Evolutionary conservation across 1,140 invertebrate species (phyloP).

Genomic region (Limonius californicus): DNA sequence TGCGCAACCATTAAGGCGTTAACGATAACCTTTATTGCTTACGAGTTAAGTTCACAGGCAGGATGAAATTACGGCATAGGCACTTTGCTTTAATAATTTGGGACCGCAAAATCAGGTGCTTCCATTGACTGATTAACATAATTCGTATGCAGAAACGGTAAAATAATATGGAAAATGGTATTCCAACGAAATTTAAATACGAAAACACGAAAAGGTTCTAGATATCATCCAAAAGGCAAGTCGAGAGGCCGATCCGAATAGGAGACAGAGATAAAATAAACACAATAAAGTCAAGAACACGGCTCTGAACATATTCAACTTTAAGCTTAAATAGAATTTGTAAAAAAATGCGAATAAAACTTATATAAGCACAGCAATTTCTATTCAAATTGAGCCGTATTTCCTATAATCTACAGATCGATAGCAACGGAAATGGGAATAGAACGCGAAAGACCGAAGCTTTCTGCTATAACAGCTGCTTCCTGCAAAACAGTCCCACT

Average conservation of each 20-base stretch:
- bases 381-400: slow-evolving; percentile 24
- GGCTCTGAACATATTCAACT: slow-evolving; percentile 11
- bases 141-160: no score
- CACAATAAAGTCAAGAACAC: slow-evolving; percentile 9
- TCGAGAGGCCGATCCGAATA: slow-evolving; percentile 3
- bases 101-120: no score
- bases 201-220: no score
- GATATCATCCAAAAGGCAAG: no score
- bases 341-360: slow-evolving; percentile 23
- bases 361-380: slow-evolving; percentile 23
- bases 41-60: background rate
- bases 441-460: no score
- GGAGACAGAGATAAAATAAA: slow-evolving; percentile 10
- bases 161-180: no score
- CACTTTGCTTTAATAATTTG: background rate
- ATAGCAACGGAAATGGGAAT: slow-evolving; percentile 2
- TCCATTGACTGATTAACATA: no score
- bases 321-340: slow-evolving; percentile 23
- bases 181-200: no score
- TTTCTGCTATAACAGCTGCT: no score
- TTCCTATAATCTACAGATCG: slow-evolving; percentile 20
- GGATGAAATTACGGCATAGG: background rate
- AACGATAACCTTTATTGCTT: background rate
- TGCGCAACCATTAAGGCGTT: background rate
- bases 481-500: no score